Evolutionary conservation across 2,113 vertebrate genomes (phyloP).

Genomic region (Oreochromis spilurus): DNA sequence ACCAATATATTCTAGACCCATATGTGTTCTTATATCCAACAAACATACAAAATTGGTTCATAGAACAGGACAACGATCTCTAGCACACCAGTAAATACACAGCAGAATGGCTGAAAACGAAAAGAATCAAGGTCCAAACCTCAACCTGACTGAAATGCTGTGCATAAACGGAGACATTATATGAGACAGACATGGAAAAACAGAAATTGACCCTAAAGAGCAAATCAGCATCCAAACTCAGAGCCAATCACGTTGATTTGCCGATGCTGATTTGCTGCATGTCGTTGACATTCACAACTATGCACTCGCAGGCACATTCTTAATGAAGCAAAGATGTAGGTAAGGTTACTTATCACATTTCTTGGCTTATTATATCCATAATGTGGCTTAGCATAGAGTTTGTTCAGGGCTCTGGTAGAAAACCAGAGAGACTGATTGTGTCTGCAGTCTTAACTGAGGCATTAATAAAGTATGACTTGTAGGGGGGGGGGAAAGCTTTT

Average conservation of each 20-base stretch:
- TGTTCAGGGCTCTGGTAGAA: background rate
- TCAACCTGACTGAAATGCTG: background rate
- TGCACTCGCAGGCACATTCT: background rate
- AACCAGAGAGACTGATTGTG: background rate
- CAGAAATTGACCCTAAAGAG: background rate
- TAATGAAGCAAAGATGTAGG: background rate
- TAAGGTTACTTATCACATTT: background rate
- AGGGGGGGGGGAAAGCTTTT: fast-evolving
- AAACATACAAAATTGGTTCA: background rate
- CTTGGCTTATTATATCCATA: background rate
- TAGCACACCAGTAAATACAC: background rate
- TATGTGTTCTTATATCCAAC: background rate
- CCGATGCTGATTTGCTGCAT: background rate
- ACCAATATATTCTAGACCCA: background rate
- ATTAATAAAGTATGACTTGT: background rate
- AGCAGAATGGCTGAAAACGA: fast-evolving
- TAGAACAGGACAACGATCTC: background rate
- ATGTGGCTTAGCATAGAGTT: background rate
- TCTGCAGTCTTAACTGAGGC: background rate
- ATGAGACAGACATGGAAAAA: background rate
- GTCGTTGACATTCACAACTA: fast-evolving
- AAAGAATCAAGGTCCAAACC: background rate
- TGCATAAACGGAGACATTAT: background rate
- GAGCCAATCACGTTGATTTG: background rate
- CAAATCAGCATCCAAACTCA: background rate